Conservation (phyloP, 1,140 invertebrate species). For the Brachionus paranguensis region DNA sequence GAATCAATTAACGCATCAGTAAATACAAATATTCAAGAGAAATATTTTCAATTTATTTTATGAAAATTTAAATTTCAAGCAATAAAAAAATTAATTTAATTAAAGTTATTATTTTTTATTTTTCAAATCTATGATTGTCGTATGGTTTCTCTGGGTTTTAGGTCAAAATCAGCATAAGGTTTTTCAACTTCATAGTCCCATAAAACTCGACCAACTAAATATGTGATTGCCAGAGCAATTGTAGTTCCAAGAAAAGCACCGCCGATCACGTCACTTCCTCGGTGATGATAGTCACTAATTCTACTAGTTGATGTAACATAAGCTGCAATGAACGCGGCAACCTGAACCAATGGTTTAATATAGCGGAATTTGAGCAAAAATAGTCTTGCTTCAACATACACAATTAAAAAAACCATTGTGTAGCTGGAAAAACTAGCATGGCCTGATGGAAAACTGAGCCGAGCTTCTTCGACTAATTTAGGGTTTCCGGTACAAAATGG, state of each 20-base stretch:
- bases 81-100: too few species aligned
- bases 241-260: slow-evolving; percentile 60
- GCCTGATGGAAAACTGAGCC: slow-evolving; percentile 61
- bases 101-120: too few species aligned
- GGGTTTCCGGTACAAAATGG: slow-evolving; percentile 47
- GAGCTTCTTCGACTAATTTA: slow-evolving; percentile 46
- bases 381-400: slow-evolving; percentile 43
- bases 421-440: slow-evolving; percentile 60
- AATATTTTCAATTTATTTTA: too few species aligned
- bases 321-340: slow-evolving; percentile 16
- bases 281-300: slow-evolving; percentile 84
- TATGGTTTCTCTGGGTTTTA: not conserved
- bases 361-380: slow-evolving; percentile 6
- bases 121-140: not conserved
- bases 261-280: slow-evolving; percentile 72
- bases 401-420: slow-evolving; percentile 56
- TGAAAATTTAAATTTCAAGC: too few species aligned
- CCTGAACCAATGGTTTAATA: slow-evolving; percentile 27
- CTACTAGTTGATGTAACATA: slow-evolving; percentile 60
- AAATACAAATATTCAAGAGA: not conserved
- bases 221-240: not conserved
- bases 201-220: slow-evolving; percentile 20
- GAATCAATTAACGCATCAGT: not conserved
- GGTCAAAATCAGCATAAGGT: slow-evolving; percentile 28
- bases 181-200: slow-evolving; percentile 35